phyloP scores from a whole-genome alignment of 2,888 invertebrate genomes.

The Deilephila elpenor region DNA sequence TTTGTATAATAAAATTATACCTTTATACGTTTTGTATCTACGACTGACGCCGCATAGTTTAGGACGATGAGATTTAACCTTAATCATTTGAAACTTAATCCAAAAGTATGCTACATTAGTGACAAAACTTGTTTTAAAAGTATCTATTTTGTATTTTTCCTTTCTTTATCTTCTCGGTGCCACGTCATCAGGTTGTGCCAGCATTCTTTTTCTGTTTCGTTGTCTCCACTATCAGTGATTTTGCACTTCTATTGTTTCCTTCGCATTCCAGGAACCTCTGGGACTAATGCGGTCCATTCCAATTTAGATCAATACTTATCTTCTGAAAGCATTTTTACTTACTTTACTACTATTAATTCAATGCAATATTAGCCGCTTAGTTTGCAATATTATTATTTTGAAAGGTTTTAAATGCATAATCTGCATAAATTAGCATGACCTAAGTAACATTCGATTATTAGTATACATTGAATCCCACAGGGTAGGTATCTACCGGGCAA shows the following conservation, averaged over 20 bases:
- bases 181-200: conserved; percentile 1
- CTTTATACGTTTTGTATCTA: conserved; percentile 22
- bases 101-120: not conserved
- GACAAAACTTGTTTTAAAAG: not conserved
- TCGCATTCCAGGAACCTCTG: not conserved
- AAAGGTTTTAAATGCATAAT: not conserved
- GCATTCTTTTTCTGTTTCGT: not conserved
- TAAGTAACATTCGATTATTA: no score
- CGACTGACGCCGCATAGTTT: conserved; percentile 24
- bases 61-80: not conserved
- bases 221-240: conserved; percentile 16
- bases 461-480: no score
- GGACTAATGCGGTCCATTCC: not conserved
- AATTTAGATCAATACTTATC: not conserved
- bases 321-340: not conserved
- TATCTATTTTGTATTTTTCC: not conserved
- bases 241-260: conserved; percentile 18
- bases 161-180: conserved; percentile 13
- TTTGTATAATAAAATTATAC: conserved; percentile 32
- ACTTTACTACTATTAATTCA: not conserved
- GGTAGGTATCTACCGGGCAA: no score
- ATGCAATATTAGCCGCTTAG: no score
- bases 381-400: no score
- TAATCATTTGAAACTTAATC: conserved; percentile 10
- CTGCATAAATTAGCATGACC: not conserved